Evolutionary conservation across 92 coral and sea anemone genomes (phyloP).

Genomic region (Paramuricea clavata): DNA sequence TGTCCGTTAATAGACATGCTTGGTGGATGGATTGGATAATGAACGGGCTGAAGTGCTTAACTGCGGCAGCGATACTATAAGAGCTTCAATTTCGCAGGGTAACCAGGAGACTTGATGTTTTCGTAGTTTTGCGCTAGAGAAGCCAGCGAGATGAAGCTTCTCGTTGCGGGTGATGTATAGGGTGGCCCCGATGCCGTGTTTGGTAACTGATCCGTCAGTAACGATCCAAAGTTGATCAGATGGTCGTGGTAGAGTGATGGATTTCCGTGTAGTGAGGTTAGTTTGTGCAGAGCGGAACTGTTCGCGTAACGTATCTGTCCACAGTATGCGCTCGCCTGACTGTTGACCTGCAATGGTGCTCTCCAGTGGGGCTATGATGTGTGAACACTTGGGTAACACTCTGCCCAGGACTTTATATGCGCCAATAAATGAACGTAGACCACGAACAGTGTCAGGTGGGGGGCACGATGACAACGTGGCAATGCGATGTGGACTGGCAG

Average conservation of each 20-base stretch:
- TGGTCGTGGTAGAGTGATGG: conserved; percentile 1
- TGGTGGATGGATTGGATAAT: conserved; percentile 6
- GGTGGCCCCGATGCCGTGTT: conserved; percentile 6
- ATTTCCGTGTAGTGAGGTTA: not conserved
- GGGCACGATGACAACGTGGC: conserved; percentile 13
- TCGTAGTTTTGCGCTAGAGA: conserved; percentile 40
- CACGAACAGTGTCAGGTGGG: conserved; percentile 17
- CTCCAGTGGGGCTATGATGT: conserved; percentile 18
- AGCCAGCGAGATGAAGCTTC: conserved; percentile 65
- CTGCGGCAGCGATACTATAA: conserved; percentile 10
- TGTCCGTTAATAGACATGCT: conserved; percentile 9
- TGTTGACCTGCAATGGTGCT: not conserved
- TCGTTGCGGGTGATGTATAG: not conserved
- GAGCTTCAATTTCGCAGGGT: conserved; percentile 11
- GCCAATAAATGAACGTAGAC: conserved; percentile 1
- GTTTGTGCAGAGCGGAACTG: not conserved
- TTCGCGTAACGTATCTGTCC: conserved; percentile 10
- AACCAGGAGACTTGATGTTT: conserved; percentile 12
- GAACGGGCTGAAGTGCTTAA: not conserved
- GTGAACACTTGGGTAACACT: not conserved
- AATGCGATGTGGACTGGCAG: conserved; percentile 38
- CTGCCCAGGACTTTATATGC: not conserved
- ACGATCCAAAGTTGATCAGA: conserved; percentile 12
- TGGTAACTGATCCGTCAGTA: conserved; percentile 2
- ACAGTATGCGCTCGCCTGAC: not conserved